These are phyloP conservation scores for Willisornis vidua DNA, from an alignment of 2,113 vertebrate genomes.

Conservation along the genomic window DNA sequence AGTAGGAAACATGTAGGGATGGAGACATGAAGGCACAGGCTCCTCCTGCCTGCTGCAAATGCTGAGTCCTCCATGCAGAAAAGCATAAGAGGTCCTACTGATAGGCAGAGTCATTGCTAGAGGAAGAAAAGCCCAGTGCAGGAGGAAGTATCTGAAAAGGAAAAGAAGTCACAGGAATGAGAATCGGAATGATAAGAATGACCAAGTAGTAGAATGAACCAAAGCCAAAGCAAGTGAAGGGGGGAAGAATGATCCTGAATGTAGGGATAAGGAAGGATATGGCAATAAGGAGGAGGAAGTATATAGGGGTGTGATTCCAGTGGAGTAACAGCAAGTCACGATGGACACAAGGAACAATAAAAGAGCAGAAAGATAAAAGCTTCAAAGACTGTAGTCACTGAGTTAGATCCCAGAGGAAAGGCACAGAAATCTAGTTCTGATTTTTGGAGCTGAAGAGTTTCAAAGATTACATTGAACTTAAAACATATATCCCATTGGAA, in stretches of 20 bases:
- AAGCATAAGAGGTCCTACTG: neutral
- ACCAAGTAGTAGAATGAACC: neutral
- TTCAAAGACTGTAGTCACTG: neutral
- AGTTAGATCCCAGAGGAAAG: neutral
- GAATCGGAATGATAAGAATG: neutral
- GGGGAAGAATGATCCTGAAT: neutral
- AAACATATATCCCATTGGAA: neutral
- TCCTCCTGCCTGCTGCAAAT: neutral
- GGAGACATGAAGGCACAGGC: neutral
- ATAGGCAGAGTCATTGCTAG: neutral
- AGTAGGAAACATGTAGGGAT: neutral
- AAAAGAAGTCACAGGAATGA: neutral
- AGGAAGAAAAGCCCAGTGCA: neutral
- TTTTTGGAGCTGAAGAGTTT: neutral
- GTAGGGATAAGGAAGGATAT: neutral
- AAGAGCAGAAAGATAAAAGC: neutral
- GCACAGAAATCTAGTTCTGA: neutral
- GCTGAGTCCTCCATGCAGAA: neutral
- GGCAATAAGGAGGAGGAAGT: neutral
- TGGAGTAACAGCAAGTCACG: neutral
- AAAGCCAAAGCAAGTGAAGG: neutral
- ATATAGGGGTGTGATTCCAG: neutral
- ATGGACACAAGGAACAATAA: neutral
- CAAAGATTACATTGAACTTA: neutral
- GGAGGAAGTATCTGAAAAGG: neutral